These are phyloP conservation scores for Agonopterix heracliana DNA, from an alignment of 2,888 invertebrate genomes.

Conservation along the genomic window DNA sequence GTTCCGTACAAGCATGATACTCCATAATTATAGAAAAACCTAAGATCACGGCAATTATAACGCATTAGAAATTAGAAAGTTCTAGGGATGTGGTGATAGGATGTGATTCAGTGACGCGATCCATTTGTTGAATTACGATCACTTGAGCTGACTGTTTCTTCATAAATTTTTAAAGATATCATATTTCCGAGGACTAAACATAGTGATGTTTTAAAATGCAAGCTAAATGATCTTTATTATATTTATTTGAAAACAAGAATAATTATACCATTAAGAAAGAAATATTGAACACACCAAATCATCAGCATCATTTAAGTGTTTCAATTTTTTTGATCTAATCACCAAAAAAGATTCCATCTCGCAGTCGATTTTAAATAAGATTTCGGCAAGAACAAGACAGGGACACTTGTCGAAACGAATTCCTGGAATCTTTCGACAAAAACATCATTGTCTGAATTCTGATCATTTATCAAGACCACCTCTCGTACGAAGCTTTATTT, in stretches of 20 bases:
- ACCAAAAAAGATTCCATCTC: not conserved
- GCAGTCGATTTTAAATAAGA: not conserved
- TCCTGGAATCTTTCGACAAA: slow-evolving; percentile 13
- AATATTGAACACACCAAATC: too few relatives aligned
- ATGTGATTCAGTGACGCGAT: not conserved
- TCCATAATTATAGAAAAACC: slow-evolving; percentile 27
- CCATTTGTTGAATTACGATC: not conserved
- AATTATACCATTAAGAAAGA: not conserved
- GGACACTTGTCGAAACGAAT: slow-evolving; percentile 17
- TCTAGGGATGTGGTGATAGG: not conserved
- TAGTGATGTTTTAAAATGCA: too few relatives aligned
- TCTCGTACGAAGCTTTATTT: slow-evolving; percentile 17
- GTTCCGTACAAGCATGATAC: slow-evolving; percentile 15
- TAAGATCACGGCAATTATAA: slow-evolving; percentile 7
- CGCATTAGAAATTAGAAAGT: slow-evolving; percentile 15
- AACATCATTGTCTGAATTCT: slow-evolving; percentile 21
- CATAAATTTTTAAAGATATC: not conserved
- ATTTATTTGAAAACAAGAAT: not conserved
- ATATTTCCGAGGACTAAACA: not conserved
- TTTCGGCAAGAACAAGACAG: slow-evolving; percentile 12
- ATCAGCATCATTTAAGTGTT: too few relatives aligned
- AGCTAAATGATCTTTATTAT: not conserved
- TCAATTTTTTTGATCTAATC: not conserved
- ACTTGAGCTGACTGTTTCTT: not conserved
- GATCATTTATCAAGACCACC: slow-evolving; percentile 44